Percentiles rank a stretch among this genome's conserved stretches.
Evolutionary conservation across 2,888 invertebrate genomes (phyloP).

Genomic region (Drosophila tripunctata): DNA sequence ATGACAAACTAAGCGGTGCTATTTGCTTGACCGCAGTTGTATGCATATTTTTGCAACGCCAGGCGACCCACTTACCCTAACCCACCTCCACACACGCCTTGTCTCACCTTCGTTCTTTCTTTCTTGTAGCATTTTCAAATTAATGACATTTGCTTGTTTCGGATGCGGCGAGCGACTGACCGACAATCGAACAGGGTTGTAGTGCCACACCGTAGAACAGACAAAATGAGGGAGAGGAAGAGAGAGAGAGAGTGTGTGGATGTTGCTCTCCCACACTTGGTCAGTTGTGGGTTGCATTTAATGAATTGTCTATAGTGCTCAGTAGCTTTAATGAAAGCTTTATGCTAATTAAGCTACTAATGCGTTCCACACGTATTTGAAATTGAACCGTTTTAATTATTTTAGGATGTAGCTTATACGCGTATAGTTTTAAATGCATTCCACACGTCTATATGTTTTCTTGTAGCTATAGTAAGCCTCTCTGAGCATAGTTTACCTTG

Average conservation of each 20-base stretch:
- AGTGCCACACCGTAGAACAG: constrained; percentile 22
- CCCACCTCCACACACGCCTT: constrained; percentile 1
- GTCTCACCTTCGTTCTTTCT: not conserved
- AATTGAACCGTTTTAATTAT: not conserved
- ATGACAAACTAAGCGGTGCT: too few species aligned
- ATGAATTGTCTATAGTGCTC: constrained; percentile 7
- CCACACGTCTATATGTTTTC: not conserved
- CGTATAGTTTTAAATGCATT: not conserved
- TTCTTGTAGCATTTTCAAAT: constrained; percentile 43
- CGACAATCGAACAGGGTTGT: constrained; percentile 25
- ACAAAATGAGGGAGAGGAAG: too few species aligned
- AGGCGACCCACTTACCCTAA: constrained; percentile 50
- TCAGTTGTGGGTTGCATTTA: constrained; percentile 7
- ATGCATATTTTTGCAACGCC: constrained; percentile 24
- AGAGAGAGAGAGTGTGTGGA: constrained; percentile 21
- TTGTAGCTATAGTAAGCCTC: too few species aligned
- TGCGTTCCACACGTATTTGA: not conserved
- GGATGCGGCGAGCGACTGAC: constrained; percentile 25
- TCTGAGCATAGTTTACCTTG: too few species aligned
- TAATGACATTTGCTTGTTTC: constrained; percentile 64
- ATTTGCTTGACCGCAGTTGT: too few species aligned
- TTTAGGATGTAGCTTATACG: not conserved
- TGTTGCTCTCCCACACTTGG: constrained; percentile 18
- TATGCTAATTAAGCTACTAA: not conserved
- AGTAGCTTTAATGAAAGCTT: not conserved